These are phyloP conservation scores for Papilio demoleus DNA, from an alignment of 2,888 invertebrate species.

Conservation along the genomic window DNA sequence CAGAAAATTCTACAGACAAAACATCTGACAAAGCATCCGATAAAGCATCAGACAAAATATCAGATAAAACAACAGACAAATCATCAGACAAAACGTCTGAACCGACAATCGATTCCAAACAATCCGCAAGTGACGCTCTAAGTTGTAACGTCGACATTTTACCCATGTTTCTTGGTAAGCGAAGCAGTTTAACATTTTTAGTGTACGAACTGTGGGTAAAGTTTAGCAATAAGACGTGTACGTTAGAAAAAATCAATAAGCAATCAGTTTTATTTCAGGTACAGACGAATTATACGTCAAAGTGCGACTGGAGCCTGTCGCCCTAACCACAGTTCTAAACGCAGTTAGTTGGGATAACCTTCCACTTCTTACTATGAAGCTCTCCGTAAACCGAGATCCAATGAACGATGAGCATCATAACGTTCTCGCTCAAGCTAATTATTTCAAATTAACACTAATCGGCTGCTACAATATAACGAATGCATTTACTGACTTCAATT, in stretches of 20 bases:
- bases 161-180: conserved; percentile 59
- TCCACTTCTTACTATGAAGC: conserved; percentile 63
- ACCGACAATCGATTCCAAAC: conserved; percentile 6
- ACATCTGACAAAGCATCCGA: neutral
- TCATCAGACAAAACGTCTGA: neutral
- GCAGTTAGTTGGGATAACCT: conserved; percentile 73
- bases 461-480: conserved; percentile 66
- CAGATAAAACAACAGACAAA: neutral
- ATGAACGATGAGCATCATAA: conserved; percentile 58
- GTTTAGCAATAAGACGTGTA: too few species aligned
- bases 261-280: conserved; percentile 51
- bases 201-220: too few species aligned
- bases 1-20: neutral
- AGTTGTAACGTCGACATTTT: conserved; percentile 72
- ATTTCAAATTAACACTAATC: conserved; percentile 65
- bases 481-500: conserved; percentile 56
- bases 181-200: too few species aligned
- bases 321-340: conserved; percentile 51
- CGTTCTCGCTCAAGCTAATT: conserved; percentile 60
- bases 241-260: neutral
- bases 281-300: conserved; percentile 56
- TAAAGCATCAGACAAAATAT: neutral
- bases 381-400: conserved; percentile 55
- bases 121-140: conserved; percentile 50
- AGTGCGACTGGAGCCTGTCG: conserved; percentile 67